Base-by-base conservation (phyloP, 2,797 vertebrate species). In the Botia almorhae region DNA sequence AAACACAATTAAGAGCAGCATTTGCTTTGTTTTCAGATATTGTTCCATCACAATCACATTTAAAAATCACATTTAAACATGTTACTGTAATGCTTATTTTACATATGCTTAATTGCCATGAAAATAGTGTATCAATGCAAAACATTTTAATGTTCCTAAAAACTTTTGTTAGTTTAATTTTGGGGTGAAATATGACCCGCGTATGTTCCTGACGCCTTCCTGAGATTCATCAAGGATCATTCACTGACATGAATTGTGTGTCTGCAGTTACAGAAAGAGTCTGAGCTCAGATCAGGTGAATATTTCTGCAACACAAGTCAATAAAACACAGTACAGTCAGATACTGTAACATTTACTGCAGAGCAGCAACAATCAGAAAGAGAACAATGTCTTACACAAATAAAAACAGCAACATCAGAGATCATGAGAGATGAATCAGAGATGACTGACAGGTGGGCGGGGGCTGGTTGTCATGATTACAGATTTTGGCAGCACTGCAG, bases 401-500 rank as follows among this genome's bases (percentile, higher is more conserved):
- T 85, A 84, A 91, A 90, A 83, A 89, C 85, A 90, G 93, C 83
- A 61, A 87, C 89, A 91, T 85, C 88, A 90, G 91, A 26, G 23
- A 26, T 26, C 23, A 26, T 26, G 23, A 26, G 23, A 26, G 23
- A 26, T 91, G 91, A 93, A 84, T 85, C 84, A 84, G 55, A 53
- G 79, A 79, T 88, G 89, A 87, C 13, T 85, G 17, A 65, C 33
- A n/a, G 16, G 13, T 43, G 65, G 61, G 81, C 74, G 79, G 86
- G 87, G 84, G 88, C 83, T 81, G 69, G 78, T 89, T 75, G 87
- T 87, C 87, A 82, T 82, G 81, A 94, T 96, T 97, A 99, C 96
- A 98, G 96, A 90, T 96, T 98, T 94, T 98, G 97, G 92, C 97
- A 99, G 94, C 97, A 99, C 93, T 98, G 97, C 85, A 98, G 95